Conservation (phyloP, 2,113 vertebrate genomes). For the Dasyornis broadbenti region DNA sequence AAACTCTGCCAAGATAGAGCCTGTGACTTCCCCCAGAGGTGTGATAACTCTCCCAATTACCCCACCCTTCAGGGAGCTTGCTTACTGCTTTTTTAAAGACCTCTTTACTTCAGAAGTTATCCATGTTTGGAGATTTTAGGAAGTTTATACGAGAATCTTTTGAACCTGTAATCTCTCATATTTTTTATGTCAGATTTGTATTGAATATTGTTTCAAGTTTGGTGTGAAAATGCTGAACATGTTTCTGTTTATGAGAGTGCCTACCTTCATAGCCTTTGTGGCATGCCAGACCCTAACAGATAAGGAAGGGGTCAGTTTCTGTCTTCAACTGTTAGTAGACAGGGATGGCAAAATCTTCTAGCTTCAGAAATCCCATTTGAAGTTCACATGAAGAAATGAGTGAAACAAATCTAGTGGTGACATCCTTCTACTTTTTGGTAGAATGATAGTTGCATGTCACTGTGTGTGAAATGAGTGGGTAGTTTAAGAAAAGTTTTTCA, state of each 20-base stretch:
- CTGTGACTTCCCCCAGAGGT: slow-evolving; percentile 41
- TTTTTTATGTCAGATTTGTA: neutral
- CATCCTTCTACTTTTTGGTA: neutral
- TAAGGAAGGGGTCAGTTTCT: neutral
- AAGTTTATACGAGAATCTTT: neutral
- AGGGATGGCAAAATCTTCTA: neutral
- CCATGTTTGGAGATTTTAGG: neutral
- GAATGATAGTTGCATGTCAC: neutral
- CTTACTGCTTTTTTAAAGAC: neutral
- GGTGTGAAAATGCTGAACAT: neutral
- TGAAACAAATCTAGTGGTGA: neutral
- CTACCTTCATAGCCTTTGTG: neutral
- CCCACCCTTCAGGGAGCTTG: neutral
- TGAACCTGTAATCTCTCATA: neutral
- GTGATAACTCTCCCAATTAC: slow-evolving; percentile 2
- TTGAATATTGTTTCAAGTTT: neutral
- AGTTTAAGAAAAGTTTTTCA: neutral
- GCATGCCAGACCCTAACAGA: neutral
- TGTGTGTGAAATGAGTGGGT: neutral
- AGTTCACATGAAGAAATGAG: neutral
- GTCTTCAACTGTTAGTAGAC: neutral
- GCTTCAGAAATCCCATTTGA: neutral
- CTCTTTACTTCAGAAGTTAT: neutral
- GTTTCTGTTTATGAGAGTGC: neutral
- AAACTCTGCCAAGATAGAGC: slow-evolving; percentile 2